Conservation (phyloP, 1,140 invertebrate species). For the Procambarus clarkii region DNA sequence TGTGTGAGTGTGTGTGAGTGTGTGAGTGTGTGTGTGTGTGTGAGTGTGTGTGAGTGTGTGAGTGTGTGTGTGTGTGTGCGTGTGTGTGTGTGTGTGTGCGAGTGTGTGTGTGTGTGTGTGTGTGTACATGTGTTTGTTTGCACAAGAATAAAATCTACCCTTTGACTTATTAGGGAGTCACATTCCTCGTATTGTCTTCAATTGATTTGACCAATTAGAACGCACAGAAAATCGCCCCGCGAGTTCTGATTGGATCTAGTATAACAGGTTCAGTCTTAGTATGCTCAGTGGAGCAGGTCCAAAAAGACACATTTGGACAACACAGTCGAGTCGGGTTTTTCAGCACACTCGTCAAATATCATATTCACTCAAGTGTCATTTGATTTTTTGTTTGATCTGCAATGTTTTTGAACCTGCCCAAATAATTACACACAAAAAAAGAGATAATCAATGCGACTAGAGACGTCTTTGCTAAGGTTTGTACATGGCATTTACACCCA, state of each 20-base stretch:
- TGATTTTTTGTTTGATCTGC: slow-evolving; percentile 46
- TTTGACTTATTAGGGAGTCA: slow-evolving; percentile 14
- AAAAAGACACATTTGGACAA: slow-evolving; percentile 29
- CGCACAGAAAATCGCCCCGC: slow-evolving; percentile 23
- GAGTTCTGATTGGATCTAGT: slow-evolving; percentile 46
- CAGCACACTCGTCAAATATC: slow-evolving; percentile 18
- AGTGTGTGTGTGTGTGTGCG: slow-evolving; percentile 48
- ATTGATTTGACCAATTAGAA: slow-evolving; percentile 35
- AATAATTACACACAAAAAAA: slow-evolving; percentile 40
- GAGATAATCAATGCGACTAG: slow-evolving; percentile 50
- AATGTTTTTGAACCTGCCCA: slow-evolving; percentile 63
- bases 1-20: slow-evolving; percentile 22
- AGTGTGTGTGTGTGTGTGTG: slow-evolving; percentile 23
- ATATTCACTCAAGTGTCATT: slow-evolving; percentile 12
- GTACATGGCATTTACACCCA: slow-evolving; percentile 55
- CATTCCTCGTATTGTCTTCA: slow-evolving; percentile 60
- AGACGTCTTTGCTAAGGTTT: slow-evolving; percentile 42
- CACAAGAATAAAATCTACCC: slow-evolving; percentile 22
- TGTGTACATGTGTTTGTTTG: slow-evolving; percentile 34
- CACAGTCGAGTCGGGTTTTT: not conserved
- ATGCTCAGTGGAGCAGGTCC: slow-evolving; percentile 47
- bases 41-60: slow-evolving; percentile 39
- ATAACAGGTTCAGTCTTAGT: slow-evolving; percentile 35
- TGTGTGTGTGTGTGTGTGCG: slow-evolving; percentile 11
- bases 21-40: slow-evolving; percentile 41